Conservation (phyloP, 2,797 vertebrate species). For the Streptopelia turtur region DNA sequence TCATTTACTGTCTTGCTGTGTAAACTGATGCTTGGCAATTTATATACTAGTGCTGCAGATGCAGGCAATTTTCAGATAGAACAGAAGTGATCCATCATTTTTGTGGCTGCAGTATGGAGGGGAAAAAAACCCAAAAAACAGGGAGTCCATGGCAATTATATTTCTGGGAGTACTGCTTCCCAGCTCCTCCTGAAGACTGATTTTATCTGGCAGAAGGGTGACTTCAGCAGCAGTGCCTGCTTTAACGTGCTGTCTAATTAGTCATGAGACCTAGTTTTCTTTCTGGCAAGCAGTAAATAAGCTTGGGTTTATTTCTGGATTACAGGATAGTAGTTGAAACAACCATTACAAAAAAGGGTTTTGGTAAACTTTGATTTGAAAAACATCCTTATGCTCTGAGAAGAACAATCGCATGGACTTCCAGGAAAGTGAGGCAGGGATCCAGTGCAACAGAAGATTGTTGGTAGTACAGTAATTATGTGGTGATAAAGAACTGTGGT, state of each 20-base stretch:
- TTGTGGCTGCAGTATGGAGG: background rate
- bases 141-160: background rate
- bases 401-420: fast-evolving
- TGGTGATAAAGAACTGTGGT: background rate
- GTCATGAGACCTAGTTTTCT: background rate
- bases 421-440: background rate
- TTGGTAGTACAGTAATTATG: background rate
- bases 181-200: background rate
- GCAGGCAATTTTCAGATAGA: constrained; percentile 18
- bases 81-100: background rate
- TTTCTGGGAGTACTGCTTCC: background rate
- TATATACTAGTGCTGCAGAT: background rate
- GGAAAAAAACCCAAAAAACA: fast-evolving
- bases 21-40: background rate
- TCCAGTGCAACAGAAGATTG: background rate
- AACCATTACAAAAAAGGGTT: background rate
- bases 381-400: background rate
- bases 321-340: background rate
- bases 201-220: background rate
- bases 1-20: background rate
- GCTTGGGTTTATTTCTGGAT: background rate
- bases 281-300: background rate
- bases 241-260: background rate
- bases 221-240: background rate
- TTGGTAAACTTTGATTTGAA: background rate